Conservation (phyloP, 1,140 invertebrate genomes). For the Pteromalus puparum region DNA sequence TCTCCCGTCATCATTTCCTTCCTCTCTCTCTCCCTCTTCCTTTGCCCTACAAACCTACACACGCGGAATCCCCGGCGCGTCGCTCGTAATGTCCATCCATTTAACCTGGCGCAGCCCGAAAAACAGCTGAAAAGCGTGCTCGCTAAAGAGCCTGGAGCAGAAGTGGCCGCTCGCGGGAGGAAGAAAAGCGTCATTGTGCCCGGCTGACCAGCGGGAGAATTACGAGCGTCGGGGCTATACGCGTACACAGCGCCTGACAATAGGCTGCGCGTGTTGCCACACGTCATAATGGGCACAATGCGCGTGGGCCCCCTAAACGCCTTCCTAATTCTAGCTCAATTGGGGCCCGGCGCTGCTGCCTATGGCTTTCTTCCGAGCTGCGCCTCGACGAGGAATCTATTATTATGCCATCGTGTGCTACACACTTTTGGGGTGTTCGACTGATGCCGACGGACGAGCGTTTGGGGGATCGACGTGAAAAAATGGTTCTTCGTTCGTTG, state of each 20-base stretch:
- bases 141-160: neutral
- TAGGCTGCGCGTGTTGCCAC: neutral
- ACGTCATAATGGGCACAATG: slow-evolving; percentile 7
- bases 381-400: slow-evolving; percentile 29
- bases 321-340: slow-evolving; percentile 48
- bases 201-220: neutral
- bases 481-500: too few relatives aligned
- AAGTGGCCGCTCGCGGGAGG: neutral
- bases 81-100: neutral
- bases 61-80: neutral
- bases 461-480: too few relatives aligned
- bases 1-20: too few relatives aligned
- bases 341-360: neutral
- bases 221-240: neutral
- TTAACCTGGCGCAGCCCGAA: neutral
- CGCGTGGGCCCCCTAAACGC: slow-evolving; percentile 23
- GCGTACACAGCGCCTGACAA: neutral
- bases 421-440: too few relatives aligned
- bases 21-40: neutral
- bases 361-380: neutral
- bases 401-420: slow-evolving; percentile 12
- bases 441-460: too few relatives aligned
- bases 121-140: slow-evolving; percentile 38
- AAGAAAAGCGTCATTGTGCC: slow-evolving; percentile 19
- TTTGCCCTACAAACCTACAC: neutral